Conservation (phyloP, 2,797 vertebrate species). For the Salmo trutta region DNA sequence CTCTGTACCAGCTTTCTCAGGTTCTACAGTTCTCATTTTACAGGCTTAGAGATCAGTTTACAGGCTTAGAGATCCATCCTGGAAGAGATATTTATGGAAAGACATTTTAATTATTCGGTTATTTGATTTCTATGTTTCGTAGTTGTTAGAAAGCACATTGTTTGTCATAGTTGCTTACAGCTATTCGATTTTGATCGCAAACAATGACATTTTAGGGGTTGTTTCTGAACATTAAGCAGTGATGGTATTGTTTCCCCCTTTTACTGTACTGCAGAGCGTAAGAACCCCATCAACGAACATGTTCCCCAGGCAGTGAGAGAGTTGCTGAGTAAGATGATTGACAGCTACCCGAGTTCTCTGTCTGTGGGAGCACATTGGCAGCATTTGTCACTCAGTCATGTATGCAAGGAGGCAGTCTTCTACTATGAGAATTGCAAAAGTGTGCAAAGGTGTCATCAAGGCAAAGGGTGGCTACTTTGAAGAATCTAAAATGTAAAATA, state of each 20-base stretch:
- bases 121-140: not conserved
- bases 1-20: constrained; percentile 83
- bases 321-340: constrained; percentile 77
- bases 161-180: not conserved
- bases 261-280: constrained; percentile 69
- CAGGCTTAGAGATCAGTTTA: too few relatives aligned
- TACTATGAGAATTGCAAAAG: not conserved
- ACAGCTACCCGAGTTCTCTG: constrained; percentile 73
- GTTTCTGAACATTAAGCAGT: not conserved
- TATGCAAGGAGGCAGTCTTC: constrained; percentile 63
- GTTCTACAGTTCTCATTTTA: constrained; percentile 44
- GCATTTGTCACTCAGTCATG: constrained; percentile 89
- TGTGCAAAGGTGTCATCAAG: too few relatives aligned
- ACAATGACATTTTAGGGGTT: not conserved
- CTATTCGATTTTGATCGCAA: not conserved
- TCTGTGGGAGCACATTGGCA: constrained; percentile 81
- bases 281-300: constrained; percentile 67
- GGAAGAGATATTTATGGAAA: constrained; percentile 76
- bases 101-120: constrained; percentile 13
- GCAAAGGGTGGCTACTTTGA: too few relatives aligned
- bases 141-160: not conserved
- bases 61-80: constrained; percentile 28
- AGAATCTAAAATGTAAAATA: too few relatives aligned
- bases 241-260: not conserved
- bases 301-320: constrained; percentile 75